Evolutionary conservation across 2,797 vertebrate species (phyloP).

Genomic region (Propithecus perrieri): DNA sequence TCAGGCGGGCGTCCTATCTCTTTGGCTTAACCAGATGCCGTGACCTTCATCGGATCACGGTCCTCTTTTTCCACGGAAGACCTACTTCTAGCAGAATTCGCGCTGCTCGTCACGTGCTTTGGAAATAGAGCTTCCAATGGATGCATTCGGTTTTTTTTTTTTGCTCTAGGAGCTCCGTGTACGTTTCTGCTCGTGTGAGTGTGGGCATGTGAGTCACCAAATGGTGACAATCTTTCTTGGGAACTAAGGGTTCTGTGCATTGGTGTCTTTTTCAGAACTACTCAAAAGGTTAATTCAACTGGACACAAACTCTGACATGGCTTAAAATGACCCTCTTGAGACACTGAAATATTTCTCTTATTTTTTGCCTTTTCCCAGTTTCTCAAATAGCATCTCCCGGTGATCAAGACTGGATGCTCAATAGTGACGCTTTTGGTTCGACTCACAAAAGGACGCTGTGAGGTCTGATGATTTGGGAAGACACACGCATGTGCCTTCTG

Average conservation of each 20-base stretch:
- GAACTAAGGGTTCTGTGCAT: background rate
- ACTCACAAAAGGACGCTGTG: constrained; percentile 72
- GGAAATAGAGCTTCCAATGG: background rate
- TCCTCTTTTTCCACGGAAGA: background rate
- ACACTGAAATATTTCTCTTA: background rate
- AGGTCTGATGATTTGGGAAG: constrained; percentile 62
- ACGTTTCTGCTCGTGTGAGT: background rate
- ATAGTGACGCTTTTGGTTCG: constrained; percentile 64
- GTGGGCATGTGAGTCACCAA: background rate
- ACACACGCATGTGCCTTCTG: background rate
- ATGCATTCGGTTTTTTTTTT: background rate
- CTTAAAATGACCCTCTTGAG: background rate
- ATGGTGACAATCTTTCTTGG: background rate
- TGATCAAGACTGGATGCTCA: background rate
- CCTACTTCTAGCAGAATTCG: background rate
- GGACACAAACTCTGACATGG: background rate
- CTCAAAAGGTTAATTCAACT: background rate
- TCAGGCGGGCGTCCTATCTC: rapidly evolving
- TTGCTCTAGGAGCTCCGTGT: background rate
- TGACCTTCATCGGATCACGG: rapidly evolving
- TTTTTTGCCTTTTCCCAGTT: background rate
- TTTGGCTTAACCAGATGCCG: rapidly evolving
- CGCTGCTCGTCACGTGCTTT: background rate
- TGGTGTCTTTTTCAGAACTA: background rate
- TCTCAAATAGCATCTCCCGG: background rate